Evolutionary conservation across 2,113 vertebrate species (phyloP).

Genomic region (Prinia subflava): DNA sequence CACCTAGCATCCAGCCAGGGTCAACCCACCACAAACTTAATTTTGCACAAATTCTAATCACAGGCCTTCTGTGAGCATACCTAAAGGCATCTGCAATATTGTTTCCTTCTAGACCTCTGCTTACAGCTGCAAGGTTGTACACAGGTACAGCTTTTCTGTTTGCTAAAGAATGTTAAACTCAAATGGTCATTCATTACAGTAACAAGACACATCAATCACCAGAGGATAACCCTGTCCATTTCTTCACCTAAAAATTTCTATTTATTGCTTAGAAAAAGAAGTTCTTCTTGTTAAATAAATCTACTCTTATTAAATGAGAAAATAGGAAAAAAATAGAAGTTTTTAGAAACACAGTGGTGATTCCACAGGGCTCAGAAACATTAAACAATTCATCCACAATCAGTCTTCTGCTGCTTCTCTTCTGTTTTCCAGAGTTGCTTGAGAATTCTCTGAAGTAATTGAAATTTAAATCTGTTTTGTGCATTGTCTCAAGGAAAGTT

Average conservation of each 20-base stretch:
- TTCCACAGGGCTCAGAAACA: not conserved
- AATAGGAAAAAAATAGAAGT: not conserved
- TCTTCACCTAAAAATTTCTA: conserved; percentile 9
- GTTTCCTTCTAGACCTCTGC: not conserved
- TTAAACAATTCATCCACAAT: not conserved
- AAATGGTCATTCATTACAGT: conserved; percentile 6
- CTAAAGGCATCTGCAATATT: not conserved
- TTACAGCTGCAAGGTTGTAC: not conserved
- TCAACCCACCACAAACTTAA: not conserved
- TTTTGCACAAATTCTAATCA: not conserved
- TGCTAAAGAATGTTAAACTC: conserved; percentile 41
- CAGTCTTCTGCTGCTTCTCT: not conserved
- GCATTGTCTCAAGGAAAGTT: not conserved
- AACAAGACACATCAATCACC: conserved; percentile 45
- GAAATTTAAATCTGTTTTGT: not conserved
- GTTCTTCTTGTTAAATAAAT: not conserved
- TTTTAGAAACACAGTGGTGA: not conserved
- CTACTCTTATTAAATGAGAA: not conserved
- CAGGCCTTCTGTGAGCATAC: not conserved
- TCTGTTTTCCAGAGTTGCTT: not conserved
- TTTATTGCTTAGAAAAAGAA: not conserved
- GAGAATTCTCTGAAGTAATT: not conserved
- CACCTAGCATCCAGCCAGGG: not conserved
- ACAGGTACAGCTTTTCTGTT: conserved; percentile 33
- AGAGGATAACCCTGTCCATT: not conserved